Evolutionary conservation across 2,113 vertebrate genomes (phyloP).

Genomic region (Dicaeum eximium): DNA sequence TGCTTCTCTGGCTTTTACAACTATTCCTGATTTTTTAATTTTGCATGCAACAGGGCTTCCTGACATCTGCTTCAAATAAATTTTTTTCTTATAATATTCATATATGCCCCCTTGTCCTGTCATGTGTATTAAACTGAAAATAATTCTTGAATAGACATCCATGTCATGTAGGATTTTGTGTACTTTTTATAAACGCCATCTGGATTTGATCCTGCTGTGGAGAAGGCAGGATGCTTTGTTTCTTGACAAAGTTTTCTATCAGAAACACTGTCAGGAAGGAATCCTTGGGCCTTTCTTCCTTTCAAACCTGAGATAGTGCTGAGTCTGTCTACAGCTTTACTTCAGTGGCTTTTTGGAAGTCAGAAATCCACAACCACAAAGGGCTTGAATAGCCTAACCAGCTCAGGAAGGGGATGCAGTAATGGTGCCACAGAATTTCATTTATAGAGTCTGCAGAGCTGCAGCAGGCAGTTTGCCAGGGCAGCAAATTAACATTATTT

Average conservation of each 20-base stretch:
- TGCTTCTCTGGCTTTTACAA: conserved; percentile 34
- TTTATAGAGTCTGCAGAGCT: neutral
- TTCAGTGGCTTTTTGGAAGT: conserved; percentile 11
- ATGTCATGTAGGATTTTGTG: conserved; percentile 55
- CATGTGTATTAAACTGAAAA: conserved; percentile 62
- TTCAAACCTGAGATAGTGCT: neutral
- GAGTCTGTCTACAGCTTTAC: neutral
- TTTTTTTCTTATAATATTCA: conserved; percentile 54
- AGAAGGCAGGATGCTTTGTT: conserved; percentile 51
- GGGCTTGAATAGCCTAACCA: neutral
- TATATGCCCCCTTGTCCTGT: conserved; percentile 67
- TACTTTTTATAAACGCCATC: conserved; percentile 47
- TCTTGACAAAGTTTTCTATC: conserved; percentile 15
- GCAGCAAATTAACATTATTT: conserved; percentile 52
- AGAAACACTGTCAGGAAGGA: conserved; percentile 25
- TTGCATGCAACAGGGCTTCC: conserved; percentile 46
- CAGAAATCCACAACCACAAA: neutral
- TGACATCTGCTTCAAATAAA: conserved; percentile 74
- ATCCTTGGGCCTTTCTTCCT: neutral
- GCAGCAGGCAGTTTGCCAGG: conserved; percentile 24
- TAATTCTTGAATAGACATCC: conserved; percentile 65
- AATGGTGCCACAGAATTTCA: neutral
- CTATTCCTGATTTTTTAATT: conserved; percentile 17
- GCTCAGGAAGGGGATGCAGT: neutral
- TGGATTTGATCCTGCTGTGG: conserved; percentile 54